phyloP scores from a whole-genome alignment of 2,888 invertebrate genomes.

The Cryptops parisi region DNA sequence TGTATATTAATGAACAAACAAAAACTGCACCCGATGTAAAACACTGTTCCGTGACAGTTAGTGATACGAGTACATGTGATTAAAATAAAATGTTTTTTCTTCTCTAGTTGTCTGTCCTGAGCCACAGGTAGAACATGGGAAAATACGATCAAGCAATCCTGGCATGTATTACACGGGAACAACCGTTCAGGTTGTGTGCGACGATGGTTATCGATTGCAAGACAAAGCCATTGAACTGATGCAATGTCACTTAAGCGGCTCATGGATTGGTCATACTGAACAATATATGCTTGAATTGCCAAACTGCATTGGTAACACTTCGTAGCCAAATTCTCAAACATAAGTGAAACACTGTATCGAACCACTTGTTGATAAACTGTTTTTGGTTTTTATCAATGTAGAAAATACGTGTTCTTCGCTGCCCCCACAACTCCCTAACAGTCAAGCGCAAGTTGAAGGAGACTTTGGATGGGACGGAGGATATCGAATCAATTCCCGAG shows the following conservation, averaged over 20 bases:
- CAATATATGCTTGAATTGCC: constrained; percentile 1
- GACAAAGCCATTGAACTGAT: constrained; percentile 15
- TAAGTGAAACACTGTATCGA: not conserved
- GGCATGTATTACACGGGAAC: constrained; percentile 5
- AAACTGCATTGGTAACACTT: constrained; percentile 4
- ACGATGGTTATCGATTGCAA: constrained; percentile 15
- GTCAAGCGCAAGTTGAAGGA: constrained; percentile 3
- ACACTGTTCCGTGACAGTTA: not conserved
- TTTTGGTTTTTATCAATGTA: not conserved
- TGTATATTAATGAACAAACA: no score
- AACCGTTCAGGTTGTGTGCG: constrained; percentile 12
- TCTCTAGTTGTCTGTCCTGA: constrained; percentile 7
- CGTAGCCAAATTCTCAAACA: not conserved
- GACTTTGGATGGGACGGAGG: constrained; percentile 11
- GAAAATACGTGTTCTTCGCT: constrained; percentile 5
- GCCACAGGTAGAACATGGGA: constrained; percentile 1
- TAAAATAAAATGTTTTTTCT: no score
- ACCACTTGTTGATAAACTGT: not conserved
- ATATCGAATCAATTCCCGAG: not conserved
- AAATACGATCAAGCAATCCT: not conserved
- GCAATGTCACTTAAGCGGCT: constrained; percentile 12
- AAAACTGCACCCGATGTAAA: no score
- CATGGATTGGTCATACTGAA: constrained; percentile 14
- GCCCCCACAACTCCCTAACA: constrained; percentile 5
- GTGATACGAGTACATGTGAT: not conserved